Base-by-base conservation (phyloP, 2,888 invertebrate genomes). In the Phalangium opilio region DNA sequence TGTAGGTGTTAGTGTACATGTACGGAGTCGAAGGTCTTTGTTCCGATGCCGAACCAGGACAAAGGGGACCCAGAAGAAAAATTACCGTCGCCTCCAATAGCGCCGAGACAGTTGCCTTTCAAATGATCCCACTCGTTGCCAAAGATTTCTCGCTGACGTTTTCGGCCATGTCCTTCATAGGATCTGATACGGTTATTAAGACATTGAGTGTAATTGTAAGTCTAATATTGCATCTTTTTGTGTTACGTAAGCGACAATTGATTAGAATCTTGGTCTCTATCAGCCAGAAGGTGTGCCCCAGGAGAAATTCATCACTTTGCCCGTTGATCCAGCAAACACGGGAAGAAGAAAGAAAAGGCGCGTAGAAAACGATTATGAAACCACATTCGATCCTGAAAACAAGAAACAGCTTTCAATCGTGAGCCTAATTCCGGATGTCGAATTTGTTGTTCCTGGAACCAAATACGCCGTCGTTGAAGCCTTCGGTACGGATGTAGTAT, bases 271-370 rank as follows among this genome's bases (percentile, higher is more conserved):
- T 15, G 27, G 4, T 27, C 8, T n/a, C 18, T 38, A 8, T 27
- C n/a, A 52, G 53, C 47, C 53, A 5, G 50, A 52, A 46, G 52
- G 55, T 8, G 36, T 50, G 18, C 40, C 38, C 12, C 43, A 49
- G n/a, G 51, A 53, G 38, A 27, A 53, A 3, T 42, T 49, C 17
- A 41, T 52, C 7, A 33, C 53, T 2, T 48, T 58, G 17, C 46
- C 48, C 33, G 41, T 58, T 19, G 58, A 58, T 50, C 58, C 58
- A 1, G 34, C 47, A n/a, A 58, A 58, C 39, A 50, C 48, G 14
- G 56, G 57, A 32, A 18, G 43, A 14, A 47, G 57, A 33, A 21
- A 41, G 12, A 54, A 49, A 36, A 43, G 55, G 35, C 41, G 47
- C 7, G 35, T 43, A 12, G 45, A 27, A 3, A 34, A 43, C 1